These are phyloP conservation scores for human (Homo sapiens) DNA, from an alignment of 2,113 vertebrate genomes.

Conservation along the genomic window GRCh38 chr9:3012001-3012500, in stretches of 20 bases:
- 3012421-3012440: neutral
- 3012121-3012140: neutral
- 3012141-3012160: neutral
- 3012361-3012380: neutral
- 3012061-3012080: neutral
- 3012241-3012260: constrained; percentile 32
- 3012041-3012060: neutral
- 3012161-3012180: constrained; percentile 53
- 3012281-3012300: constrained; percentile 26
- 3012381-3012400: neutral
- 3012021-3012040: neutral
- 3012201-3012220: neutral
- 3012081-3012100: constrained; percentile 13
- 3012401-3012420: neutral
- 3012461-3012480: neutral
- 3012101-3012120: constrained; percentile 26
- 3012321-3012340: neutral
- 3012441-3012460: neutral
- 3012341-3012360: neutral
- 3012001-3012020: neutral
- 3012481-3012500: neutral
- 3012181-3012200: neutral
- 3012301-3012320: constrained; percentile 26
- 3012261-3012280: constrained; percentile 54
- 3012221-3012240: constrained; percentile 1